Evolutionary conservation across 2,797 vertebrate genomes (phyloP).

Genomic region (Parambassis ranga): DNA sequence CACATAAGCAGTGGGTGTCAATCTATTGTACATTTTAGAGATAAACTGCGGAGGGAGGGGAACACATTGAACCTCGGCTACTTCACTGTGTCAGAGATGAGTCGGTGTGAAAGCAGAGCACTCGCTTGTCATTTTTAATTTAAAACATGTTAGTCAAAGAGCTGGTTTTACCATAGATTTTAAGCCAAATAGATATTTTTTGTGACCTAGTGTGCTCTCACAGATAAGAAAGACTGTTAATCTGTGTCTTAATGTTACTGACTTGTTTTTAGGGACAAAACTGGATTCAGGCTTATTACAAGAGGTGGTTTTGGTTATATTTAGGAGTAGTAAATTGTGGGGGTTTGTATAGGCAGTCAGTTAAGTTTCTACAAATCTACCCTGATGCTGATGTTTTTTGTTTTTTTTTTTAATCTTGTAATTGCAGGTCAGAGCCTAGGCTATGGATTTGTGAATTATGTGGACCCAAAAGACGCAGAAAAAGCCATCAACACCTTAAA

Average conservation of each 20-base stretch:
- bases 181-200: not conserved
- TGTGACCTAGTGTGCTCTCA: conserved; percentile 3
- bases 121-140: conserved; percentile 49
- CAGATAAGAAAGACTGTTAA: not conserved
- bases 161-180: conserved; percentile 8
- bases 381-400: no score
- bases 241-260: not conserved
- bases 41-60: conserved; percentile 55
- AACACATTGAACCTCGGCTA: conserved; percentile 40
- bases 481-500: conserved; percentile 99
- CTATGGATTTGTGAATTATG: conserved; percentile 98
- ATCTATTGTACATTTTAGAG: conserved; percentile 73
- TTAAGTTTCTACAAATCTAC: not conserved
- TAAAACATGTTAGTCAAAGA: conserved; percentile 24
- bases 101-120: conserved; percentile 41
- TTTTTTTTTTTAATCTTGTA: conserved; percentile 1
- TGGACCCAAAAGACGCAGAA: conserved; percentile 97
- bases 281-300: no score
- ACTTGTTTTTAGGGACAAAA: not conserved
- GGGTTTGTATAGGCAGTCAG: no score
- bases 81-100: conserved; percentile 46
- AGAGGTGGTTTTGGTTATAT: no score
- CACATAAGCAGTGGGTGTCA: conserved; percentile 70
- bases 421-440: conserved; percentile 94
- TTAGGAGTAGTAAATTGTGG: no score